Evolutionary conservation across 2,113 vertebrate genomes (phyloP).

Genomic region (Notiomystis cincta): DNA sequence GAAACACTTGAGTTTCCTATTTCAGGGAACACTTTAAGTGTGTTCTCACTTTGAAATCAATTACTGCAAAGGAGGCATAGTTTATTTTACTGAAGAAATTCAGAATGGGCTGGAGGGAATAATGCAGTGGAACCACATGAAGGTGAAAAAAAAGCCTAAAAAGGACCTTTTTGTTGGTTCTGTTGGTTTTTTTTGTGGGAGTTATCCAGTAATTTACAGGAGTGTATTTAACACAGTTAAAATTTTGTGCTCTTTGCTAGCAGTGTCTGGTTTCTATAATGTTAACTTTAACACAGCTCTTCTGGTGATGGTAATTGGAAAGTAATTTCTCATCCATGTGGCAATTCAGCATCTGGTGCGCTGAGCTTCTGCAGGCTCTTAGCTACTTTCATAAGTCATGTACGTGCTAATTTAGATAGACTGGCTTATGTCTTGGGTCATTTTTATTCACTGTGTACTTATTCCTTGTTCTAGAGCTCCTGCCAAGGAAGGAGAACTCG

Average conservation of each 20-base stretch:
- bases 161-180: not conserved
- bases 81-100: not conserved
- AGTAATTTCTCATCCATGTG: not conserved
- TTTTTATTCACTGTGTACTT: constrained; percentile 20
- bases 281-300: not conserved
- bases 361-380: not conserved
- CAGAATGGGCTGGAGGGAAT: not conserved
- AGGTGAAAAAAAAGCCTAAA: not conserved
- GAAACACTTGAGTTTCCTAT: not conserved
- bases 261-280: not conserved
- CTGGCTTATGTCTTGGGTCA: constrained; percentile 1
- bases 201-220: not conserved
- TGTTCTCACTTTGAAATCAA: not conserved
- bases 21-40: not conserved
- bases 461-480: constrained; percentile 34
- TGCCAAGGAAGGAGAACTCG: not conserved
- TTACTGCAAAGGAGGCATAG: not conserved
- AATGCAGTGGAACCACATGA: not conserved
- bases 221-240: not conserved
- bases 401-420: not conserved
- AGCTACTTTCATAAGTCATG: not conserved
- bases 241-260: not conserved
- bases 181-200: not conserved
- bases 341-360: not conserved
- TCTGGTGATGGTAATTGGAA: not conserved